phyloP scores from a whole-genome alignment of 2,797 vertebrate species.

The Acipenser oxyrinchus region DNA sequence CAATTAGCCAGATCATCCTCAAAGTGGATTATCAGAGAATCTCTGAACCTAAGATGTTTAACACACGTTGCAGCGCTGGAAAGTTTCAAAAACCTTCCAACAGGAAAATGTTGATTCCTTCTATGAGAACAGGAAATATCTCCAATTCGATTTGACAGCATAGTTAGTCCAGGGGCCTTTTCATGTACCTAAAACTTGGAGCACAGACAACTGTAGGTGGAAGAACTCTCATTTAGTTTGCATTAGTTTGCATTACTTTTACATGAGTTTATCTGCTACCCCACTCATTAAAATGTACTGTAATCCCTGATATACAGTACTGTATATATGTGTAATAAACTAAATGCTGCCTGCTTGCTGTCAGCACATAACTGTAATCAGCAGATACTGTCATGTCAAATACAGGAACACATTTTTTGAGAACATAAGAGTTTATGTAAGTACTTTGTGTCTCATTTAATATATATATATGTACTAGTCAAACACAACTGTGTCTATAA shows the following conservation, averaged over 20 bases:
- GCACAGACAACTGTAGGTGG: not conserved
- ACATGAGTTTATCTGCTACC: not conserved
- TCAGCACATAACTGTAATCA: not conserved
- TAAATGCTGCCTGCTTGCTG: not conserved
- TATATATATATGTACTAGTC: too few relatives aligned
- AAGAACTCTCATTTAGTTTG: too few relatives aligned
- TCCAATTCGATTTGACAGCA: not conserved
- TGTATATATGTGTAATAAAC: not conserved
- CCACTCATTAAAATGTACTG: not conserved
- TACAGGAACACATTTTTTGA: not conserved
- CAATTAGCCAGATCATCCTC: constrained; percentile 19
- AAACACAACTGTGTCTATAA: too few relatives aligned
- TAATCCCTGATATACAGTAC: not conserved
- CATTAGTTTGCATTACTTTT: not conserved
- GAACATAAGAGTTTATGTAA: too few relatives aligned
- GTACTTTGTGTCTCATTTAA: too few relatives aligned
- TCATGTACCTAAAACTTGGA: not conserved
- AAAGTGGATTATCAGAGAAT: constrained; percentile 19
- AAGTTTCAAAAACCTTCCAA: not conserved
- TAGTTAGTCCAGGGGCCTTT: not conserved
- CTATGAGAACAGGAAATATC: not conserved
- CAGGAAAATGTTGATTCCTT: not conserved
- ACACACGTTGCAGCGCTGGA: not conserved
- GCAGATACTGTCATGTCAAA: not conserved
- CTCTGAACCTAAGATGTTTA: constrained; percentile 11